Evolutionary conservation across 1,140 invertebrate species (phyloP).

Genomic region (Lepidurus couesii): DNA sequence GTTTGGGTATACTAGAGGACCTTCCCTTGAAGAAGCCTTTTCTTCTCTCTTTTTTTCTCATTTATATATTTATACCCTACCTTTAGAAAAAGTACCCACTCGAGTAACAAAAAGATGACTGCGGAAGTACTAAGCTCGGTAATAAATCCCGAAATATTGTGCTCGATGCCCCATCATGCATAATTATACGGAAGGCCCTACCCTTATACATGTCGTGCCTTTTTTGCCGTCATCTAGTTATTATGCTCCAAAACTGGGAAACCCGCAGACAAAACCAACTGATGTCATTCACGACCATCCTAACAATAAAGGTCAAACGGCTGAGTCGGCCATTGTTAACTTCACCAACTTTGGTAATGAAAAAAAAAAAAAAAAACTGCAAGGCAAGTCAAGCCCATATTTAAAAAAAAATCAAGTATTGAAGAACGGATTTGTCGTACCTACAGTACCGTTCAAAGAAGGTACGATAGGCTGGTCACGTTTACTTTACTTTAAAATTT

Average conservation of each 20-base stretch:
- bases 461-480: too few species aligned
- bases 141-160: conserved; percentile 5
- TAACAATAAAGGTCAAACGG: conserved; percentile 10
- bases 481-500: too few species aligned
- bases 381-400: not conserved
- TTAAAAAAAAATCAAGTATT: not conserved
- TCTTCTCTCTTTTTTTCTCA: not conserved
- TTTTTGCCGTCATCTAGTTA: not conserved
- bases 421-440: too few species aligned
- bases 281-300: not conserved
- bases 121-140: not conserved
- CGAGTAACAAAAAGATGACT: not conserved
- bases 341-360: not conserved
- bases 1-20: not conserved
- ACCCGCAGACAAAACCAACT: not conserved
- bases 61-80: not conserved
- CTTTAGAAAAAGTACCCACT: not conserved
- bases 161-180: conserved; percentile 13
- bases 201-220: not conserved
- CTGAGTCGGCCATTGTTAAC: not conserved
- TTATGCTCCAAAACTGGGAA: not conserved
- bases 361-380: not conserved
- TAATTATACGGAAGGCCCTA: conserved; percentile 16
- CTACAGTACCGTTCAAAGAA: too few species aligned
- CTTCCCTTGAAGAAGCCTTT: not conserved